Conservation (phyloP, 1,140 invertebrate species). For the Cydia amplana region DNA sequence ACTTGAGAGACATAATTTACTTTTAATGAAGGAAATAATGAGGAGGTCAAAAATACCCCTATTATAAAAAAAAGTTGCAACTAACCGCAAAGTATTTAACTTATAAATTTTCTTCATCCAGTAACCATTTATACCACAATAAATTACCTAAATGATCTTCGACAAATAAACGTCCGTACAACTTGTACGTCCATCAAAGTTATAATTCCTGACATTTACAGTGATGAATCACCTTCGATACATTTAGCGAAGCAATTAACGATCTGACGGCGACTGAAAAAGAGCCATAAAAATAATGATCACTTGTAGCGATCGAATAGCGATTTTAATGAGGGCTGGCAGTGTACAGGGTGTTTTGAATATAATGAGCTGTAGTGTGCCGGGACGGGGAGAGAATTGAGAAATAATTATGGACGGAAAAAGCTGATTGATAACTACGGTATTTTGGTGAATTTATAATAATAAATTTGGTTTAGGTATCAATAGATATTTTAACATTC, state of each 20-base stretch:
- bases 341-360: neutral
- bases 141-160: neutral
- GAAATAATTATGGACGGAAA: no score
- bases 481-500: no score
- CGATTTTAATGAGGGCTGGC: conserved; percentile 12
- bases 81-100: neutral
- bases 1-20: no score
- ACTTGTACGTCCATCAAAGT: neutral
- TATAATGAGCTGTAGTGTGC: neutral
- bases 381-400: neutral
- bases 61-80: neutral
- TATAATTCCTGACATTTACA: neutral
- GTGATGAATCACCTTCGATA: neutral
- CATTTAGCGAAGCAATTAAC: conserved; percentile 4
- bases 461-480: no score
- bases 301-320: neutral
- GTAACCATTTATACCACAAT: neutral
- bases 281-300: conserved; percentile 13
- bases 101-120: neutral
- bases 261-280: conserved; percentile 11
- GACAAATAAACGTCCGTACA: neutral
- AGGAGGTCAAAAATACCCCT: neutral
- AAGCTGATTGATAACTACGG: no score
- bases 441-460: no score
- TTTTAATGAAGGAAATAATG: neutral